phyloP scores from a whole-genome alignment of 1,140 invertebrate species.

The Archivesica marissinica region DNA sequence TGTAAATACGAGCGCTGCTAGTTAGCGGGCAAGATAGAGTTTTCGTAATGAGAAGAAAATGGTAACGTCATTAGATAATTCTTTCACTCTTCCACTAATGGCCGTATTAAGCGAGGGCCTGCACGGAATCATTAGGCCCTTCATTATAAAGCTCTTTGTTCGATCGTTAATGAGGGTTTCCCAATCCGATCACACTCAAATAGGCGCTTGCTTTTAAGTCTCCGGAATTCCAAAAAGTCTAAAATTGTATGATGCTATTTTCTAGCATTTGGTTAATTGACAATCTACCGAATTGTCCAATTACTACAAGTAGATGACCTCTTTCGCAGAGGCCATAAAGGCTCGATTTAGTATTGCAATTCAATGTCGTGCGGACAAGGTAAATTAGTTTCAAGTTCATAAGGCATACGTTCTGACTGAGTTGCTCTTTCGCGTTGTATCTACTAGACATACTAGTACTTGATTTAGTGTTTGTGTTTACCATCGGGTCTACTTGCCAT shows the following conservation, averaged over 20 bases:
- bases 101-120: conserved; percentile 40
- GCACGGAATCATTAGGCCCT: conserved; percentile 58
- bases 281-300: conserved; percentile 31
- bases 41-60: conserved; percentile 53
- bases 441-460: too few species aligned
- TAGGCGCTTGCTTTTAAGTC: conserved; percentile 49
- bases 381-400: too few species aligned
- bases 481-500: too few species aligned
- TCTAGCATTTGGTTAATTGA: conserved; percentile 30
- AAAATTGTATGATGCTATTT: conserved; percentile 38
- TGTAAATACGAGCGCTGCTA: conserved; percentile 51
- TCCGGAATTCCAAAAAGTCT: conserved; percentile 33
- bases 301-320: not conserved
- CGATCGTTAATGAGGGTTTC: conserved; percentile 54
- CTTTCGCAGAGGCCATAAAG: too few species aligned
- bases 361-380: too few species aligned
- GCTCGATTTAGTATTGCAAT: too few species aligned
- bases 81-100: conserved; percentile 45
- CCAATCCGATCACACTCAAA: conserved; percentile 57
- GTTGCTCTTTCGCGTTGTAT: too few species aligned
- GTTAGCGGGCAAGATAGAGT: conserved; percentile 38
- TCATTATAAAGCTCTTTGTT: conserved; percentile 58
- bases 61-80: conserved; percentile 59
- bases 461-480: too few species aligned
- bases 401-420: too few species aligned